Base-by-base conservation (phyloP, 2,888 invertebrate genomes). In the Palloptera scutellata region DNA sequence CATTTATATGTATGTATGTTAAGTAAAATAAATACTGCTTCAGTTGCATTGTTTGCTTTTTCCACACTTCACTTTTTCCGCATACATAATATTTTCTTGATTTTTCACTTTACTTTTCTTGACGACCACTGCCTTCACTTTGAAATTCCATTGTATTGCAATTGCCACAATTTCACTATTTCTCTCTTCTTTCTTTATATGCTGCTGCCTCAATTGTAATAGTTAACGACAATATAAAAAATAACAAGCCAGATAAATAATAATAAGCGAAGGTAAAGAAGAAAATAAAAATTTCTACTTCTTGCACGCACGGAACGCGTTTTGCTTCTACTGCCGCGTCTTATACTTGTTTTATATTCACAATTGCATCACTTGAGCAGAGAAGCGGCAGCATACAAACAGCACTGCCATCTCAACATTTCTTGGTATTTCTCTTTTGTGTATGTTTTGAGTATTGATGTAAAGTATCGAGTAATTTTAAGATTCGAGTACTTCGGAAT, bases 121-220 rank as follows among this genome's bases (percentile, higher is more conserved):
- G 54, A 58, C 52, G 53, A 58, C 61, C 62, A 55, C 19, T 69
- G 12, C 54, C 60, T 67, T 63, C 48, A 54, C 63, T 68, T 64
- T 61, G 61, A 66, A 67, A 71, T 67, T 68, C 68, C 67, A 70
- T 70, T 72, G 69, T 71, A 70, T 71, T 70, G 68, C 68, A 73
- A 73, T 68, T 70, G 66, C 61, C 70, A 73, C 70, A 71, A 71
- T 71, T 71, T 72, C 69, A 70, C 72, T 71, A 51, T 62, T 68
- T 48, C 58, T 30, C 54, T 57, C 53, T 41, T 63, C 60, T 42
- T 61, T 51, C 66, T 52, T 60, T 54, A 11, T 51, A 15, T 51
- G 13, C 13, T 19, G 43, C 15, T 41, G 40, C 42, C n/a, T 6
- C 51, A 53, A 42, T 43, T 42, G 43, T 43, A 57, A 54, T 62